Percentiles rank a stretch among this genome's conserved stretches.
Conservation (phyloP, 2,888 invertebrate genomes). For the Agrilus biguttatus region DNA sequence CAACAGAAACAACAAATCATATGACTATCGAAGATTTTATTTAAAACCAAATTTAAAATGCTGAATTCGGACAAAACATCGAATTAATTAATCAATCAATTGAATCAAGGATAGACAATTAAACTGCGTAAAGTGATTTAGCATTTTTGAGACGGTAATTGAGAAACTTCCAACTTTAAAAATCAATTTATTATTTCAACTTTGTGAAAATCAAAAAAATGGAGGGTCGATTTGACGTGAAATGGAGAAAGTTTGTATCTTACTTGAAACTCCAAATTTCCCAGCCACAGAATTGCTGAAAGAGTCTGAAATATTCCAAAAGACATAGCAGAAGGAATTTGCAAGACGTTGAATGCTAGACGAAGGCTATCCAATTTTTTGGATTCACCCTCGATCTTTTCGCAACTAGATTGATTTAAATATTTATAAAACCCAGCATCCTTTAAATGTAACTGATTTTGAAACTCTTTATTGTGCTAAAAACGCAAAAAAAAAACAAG, state of each 20-base stretch:
- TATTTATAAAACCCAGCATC: conserved; percentile 69
- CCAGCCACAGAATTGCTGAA: conserved; percentile 81
- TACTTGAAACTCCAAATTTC: conserved; percentile 70
- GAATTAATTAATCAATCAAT: too few species aligned
- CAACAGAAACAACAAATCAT: too few species aligned
- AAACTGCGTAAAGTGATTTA: neutral
- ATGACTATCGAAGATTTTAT: too few species aligned
- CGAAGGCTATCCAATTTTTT: conserved; percentile 70
- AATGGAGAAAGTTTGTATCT: conserved; percentile 1
- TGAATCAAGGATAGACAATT: too few species aligned
- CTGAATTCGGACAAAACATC: too few species aligned
- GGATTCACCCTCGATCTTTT: conserved; percentile 52
- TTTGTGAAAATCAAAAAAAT: too few species aligned
- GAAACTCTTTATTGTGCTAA: conserved; percentile 59
- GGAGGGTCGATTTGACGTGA: too few species aligned
- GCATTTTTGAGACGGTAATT: too few species aligned
- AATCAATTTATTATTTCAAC: too few species aligned
- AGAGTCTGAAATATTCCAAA: conserved; percentile 80
- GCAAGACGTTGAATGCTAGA: conserved; percentile 76
- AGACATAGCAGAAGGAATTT: conserved; percentile 73
- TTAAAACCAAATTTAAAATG: too few species aligned
- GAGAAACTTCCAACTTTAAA: too few species aligned
- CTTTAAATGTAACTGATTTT: conserved; percentile 55
- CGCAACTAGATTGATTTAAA: conserved; percentile 66
- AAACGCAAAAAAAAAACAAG: conserved; percentile 10